phyloP scores from a whole-genome alignment of 2,113 vertebrate species.

The Smithornis capensis region DNA sequence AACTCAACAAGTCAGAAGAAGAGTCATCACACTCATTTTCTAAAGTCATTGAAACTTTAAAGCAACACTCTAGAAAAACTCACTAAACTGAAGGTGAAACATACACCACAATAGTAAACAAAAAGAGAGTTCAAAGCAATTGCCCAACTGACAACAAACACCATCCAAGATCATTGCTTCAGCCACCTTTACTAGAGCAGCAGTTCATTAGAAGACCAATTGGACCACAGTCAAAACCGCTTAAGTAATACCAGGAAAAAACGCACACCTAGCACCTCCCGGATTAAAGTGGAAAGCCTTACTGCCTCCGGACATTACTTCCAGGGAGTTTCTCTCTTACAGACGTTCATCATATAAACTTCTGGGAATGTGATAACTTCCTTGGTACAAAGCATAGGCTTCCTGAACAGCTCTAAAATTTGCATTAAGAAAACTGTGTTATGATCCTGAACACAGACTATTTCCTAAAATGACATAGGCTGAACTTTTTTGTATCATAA shows the following conservation, averaged over 20 bases:
- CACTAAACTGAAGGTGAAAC: neutral
- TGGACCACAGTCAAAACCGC: neutral
- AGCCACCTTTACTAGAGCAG: neutral
- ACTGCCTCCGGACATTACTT: neutral
- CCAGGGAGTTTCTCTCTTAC: neutral
- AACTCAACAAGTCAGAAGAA: neutral
- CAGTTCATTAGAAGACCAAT: neutral
- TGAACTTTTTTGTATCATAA: neutral
- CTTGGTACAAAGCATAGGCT: neutral
- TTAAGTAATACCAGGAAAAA: neutral
- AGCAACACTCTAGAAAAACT: neutral
- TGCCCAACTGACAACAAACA: neutral
- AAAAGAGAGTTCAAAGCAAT: neutral
- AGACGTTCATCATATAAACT: neutral
- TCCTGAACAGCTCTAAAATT: neutral
- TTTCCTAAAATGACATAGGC: neutral
- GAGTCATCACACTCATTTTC: neutral
- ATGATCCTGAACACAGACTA: neutral
- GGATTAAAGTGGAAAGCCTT: neutral
- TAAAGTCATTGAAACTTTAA: neutral
- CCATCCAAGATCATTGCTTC: neutral
- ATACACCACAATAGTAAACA: neutral
- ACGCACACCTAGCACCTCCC: fast-evolving
- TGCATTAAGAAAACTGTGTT: neutral
- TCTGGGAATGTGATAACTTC: neutral